Conservation (phyloP, 2,797 vertebrate genomes). For the Tragopan temminckii region DNA sequence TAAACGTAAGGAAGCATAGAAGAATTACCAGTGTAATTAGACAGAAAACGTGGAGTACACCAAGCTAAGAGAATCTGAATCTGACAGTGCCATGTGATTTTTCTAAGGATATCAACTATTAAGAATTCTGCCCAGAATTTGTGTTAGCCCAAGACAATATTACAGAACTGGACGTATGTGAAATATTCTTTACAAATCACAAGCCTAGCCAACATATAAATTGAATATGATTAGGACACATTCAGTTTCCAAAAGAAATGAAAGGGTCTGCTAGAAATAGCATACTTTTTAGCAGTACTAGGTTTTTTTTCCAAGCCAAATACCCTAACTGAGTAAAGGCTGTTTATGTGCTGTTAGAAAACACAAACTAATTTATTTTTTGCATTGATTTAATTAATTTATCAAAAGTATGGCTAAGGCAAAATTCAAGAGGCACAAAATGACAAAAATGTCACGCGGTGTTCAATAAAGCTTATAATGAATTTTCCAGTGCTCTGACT, state of each 20-base stretch:
- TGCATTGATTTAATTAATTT: slow-evolving; percentile 20
- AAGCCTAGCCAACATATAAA: background rate
- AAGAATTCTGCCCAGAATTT: background rate
- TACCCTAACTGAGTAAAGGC: background rate
- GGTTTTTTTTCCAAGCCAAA: background rate
- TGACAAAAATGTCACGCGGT: background rate
- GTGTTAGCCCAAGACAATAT: background rate
- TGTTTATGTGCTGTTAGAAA: slow-evolving; percentile 18
- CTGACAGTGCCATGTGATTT: background rate
- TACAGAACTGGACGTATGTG: background rate
- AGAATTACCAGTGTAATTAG: background rate
- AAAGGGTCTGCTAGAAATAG: background rate
- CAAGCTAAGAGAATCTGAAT: background rate
- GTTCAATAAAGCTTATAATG: slow-evolving; percentile 11
- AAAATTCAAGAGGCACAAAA: background rate
- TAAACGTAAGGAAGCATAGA: background rate
- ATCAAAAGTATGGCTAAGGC: slow-evolving; percentile 19
- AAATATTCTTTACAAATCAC: background rate
- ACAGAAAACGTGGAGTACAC: background rate
- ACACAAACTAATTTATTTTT: slow-evolving; percentile 10
- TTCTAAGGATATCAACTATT: background rate
- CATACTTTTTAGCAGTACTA: background rate
- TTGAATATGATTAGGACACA: background rate
- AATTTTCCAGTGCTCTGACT: slow-evolving; percentile 45
- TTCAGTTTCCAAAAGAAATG: background rate